A percentile compares a stretch with the other conserved stretches of the same genome.
These are phyloP conservation scores for Gymnogyps californianus DNA, from an alignment of 2,113 vertebrate species.

Conservation along the genomic window DNA sequence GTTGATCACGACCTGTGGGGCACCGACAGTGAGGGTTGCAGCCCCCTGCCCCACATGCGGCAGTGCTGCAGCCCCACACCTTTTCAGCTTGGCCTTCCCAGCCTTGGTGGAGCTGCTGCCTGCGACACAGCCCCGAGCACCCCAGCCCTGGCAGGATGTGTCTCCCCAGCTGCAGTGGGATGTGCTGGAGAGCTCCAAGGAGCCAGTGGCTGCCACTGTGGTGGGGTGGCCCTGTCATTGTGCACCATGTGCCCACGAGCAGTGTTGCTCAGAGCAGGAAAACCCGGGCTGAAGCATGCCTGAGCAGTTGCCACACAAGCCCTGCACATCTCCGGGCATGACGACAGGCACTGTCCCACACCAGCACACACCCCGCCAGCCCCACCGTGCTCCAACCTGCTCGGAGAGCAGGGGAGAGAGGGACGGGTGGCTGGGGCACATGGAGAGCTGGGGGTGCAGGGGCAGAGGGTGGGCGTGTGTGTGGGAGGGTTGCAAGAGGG, in stretches of 20 bases:
- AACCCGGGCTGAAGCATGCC: neutral
- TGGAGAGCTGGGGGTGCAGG: neutral
- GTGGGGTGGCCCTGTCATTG: neutral
- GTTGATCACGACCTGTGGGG: conserved; percentile 89
- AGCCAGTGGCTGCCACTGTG: neutral
- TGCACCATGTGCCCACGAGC: rapidly evolving
- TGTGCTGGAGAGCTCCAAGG: neutral
- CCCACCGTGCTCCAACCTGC: rapidly evolving
- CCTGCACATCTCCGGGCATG: rapidly evolving
- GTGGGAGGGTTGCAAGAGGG: neutral
- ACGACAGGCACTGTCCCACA: neutral
- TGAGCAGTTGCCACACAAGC: rapidly evolving
- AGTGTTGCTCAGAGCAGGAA: neutral
- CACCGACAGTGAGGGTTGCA: neutral
- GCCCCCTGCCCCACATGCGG: neutral
- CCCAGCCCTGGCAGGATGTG: neutral
- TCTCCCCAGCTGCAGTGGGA: neutral
- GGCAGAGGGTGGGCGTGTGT: neutral
- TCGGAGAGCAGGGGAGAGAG: neutral
- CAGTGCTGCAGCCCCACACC: neutral
- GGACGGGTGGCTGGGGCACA: neutral
- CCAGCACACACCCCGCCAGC: neutral
- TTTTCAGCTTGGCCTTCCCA: rapidly evolving
- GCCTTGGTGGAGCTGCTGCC: neutral
- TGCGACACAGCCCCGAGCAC: rapidly evolving